Evolutionary conservation across 1,140 invertebrate genomes (phyloP), one percentile per base, ranked within the genome.

Genomic region (Ectropis grisescens): DNA sequence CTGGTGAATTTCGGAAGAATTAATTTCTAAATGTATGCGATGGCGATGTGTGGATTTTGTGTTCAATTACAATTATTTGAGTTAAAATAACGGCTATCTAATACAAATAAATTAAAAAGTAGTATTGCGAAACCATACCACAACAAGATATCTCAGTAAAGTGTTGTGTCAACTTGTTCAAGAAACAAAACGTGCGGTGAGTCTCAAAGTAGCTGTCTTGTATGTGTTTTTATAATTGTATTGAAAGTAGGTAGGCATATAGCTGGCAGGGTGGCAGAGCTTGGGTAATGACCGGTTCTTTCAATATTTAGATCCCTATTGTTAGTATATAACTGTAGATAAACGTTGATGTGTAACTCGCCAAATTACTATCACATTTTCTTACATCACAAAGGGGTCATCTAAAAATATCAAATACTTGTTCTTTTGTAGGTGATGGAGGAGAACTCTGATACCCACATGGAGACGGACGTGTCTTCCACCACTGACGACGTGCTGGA

Each of bases 201-300:
- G 70, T 56, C 53, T 42, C 38, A 19, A n/a, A n/a, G n/a, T n/a
- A n/a, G n/a, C n/a, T n/a, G n/a, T 19, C 8, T 19, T 57, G 41
- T 45, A 58, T 75, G 53, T 65, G 62, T 71, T 69, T 65, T 52
- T 74, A 66, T 67, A 58, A 60, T 55, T 68, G 52, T 67, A 72
- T 72, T 75, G 71, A 74, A 76, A 74, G 69, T 80, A 67, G 52
- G 65, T 65, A 69, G 41, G 41, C 65, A 58, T n/a, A n/a, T 66
- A 52, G 34, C 47, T 59, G 58, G 54, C 58, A 74, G 54, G 53
- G 53, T 62, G 47, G 41, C 45, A 59, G 34, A 55, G 58, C 57
- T 71, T 66, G 58, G 58, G 42, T 66, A 69, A 60, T 67, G 60
- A 71, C 67, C 62, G 68, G 66, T 66, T 62, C 47, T 33, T 38